Base-by-base conservation (phyloP, 2,888 invertebrate species). In the Zonitis immaculata region DNA sequence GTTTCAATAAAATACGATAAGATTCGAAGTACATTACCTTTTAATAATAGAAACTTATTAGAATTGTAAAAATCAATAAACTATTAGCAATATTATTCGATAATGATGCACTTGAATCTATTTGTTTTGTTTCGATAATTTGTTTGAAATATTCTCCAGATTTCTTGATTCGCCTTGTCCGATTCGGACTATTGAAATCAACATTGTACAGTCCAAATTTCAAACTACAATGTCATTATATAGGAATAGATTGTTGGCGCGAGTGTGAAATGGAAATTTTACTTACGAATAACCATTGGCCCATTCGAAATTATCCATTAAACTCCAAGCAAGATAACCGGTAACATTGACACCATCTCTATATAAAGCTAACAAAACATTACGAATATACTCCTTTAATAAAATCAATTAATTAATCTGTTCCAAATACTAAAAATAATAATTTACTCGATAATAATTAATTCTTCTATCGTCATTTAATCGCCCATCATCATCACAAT, bases 201-300 rank as follows among this genome's bases (percentile, higher is more conserved):
- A 88, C 85, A 64, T 81, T 76, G 60, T 82, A 83, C 0, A 88
- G 62, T 6, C 89, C 88, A 70, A 85, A 88, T 65, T 78, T 80
- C 60, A 78, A 77, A 8, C 84, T 85, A 71, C 46, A 80, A 79
- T 11, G 4, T 1, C 14, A 3, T n/a, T 9, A 35, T n/a, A n/a
- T n/a, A n/a, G n/a, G n/a, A n/a, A n/a, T n/a, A n/a, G n/a, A n/a
- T n/a, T n/a, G n/a, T n/a, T n/a, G n/a, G n/a, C n/a, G n/a, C n/a
- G n/a, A n/a, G n/a, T n/a, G n/a, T n/a, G n/a, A n/a, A n/a, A n/a
- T n/a, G n/a, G n/a, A n/a, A n/a, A n/a, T n/a, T n/a, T n/a, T 32
- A 71, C 76, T 73, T 49, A 50, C 50, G 20, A 32, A 16, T 25
- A 52, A 14, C 56, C 56, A 9, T 1, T 11, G 1, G 3, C 3